Evolutionary conservation across 2,888 invertebrate genomes (phyloP).

Genomic region (Drosophila glabriapex): DNA sequence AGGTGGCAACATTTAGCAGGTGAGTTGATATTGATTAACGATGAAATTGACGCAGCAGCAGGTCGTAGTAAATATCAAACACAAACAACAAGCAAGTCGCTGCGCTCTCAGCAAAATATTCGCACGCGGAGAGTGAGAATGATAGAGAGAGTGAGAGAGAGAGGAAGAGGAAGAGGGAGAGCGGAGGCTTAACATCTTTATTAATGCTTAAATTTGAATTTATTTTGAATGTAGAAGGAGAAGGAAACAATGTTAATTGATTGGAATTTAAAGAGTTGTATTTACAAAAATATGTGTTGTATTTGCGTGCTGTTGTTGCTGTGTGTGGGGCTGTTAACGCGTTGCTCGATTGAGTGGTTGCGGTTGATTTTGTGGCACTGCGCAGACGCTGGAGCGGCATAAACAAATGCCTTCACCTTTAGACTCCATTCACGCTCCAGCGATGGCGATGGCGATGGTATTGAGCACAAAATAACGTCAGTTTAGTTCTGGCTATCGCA

Average conservation of each 20-base stretch:
- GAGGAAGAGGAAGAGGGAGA: neutral
- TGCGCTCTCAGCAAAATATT: conserved; percentile 1
- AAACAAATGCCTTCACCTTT: conserved; percentile 73
- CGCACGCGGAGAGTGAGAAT: neutral
- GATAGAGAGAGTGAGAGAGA: neutral
- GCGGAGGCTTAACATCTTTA: neutral
- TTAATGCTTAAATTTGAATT: neutral
- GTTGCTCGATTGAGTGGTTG: conserved; percentile 10
- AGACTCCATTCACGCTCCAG: conserved; percentile 32
- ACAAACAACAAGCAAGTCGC: conserved; percentile 39
- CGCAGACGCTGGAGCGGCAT: conserved; percentile 69
- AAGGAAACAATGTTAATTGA: neutral
- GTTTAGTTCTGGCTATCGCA: conserved; percentile 68
- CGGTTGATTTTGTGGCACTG: conserved; percentile 20
- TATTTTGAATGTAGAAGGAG: conserved; percentile 3
- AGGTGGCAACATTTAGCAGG: conserved; percentile 40
- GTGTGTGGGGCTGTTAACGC: conserved; percentile 13
- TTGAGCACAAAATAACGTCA: conserved; percentile 60
- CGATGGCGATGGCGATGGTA: conserved; percentile 1
- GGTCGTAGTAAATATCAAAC: conserved; percentile 23
- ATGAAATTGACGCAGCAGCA: conserved; percentile 4
- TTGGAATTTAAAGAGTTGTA: conserved; percentile 7
- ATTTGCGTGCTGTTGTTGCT: conserved; percentile 3
- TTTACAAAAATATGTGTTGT: conserved; percentile 14
- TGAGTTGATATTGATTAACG: conserved; percentile 30